Evolutionary conservation across 2,888 invertebrate species (phyloP).

Genomic region (Ophioninae sp.): DNA sequence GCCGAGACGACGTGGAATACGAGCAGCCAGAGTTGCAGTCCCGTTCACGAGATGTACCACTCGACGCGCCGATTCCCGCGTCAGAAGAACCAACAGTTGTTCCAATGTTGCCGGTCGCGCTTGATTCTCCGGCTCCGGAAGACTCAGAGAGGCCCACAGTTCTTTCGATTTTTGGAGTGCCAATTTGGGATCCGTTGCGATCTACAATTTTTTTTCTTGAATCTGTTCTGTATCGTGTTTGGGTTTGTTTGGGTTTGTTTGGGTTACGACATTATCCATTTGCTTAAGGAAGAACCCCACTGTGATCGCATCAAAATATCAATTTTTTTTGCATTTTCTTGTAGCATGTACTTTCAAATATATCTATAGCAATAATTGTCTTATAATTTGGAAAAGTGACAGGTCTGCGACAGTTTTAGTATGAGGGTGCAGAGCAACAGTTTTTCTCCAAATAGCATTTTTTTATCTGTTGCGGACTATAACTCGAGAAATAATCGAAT

Average conservation of each 20-base stretch:
- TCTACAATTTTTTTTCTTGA: slow-evolving; percentile 81
- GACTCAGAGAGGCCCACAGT: slow-evolving; percentile 87
- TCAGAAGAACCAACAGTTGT: slow-evolving; percentile 88
- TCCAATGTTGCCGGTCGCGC: slow-evolving; percentile 90
- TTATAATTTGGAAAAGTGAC: too few relatives aligned
- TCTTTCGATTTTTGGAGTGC: slow-evolving; percentile 89
- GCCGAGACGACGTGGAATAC: slow-evolving; percentile 82
- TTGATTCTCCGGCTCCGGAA: slow-evolving; percentile 93
- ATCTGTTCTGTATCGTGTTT: background rate
- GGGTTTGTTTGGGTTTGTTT: background rate
- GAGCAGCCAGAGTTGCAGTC: slow-evolving; percentile 83
- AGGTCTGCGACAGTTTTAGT: too few relatives aligned
- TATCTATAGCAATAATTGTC: too few relatives aligned
- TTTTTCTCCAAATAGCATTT: too few relatives aligned
- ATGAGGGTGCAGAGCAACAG: too few relatives aligned
- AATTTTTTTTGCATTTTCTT: background rate
- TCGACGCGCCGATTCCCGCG: slow-evolving; percentile 89
- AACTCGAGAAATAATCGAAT: too few relatives aligned
- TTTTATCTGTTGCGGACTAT: too few relatives aligned
- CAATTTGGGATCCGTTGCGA: slow-evolving; percentile 89
- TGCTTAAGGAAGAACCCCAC: background rate
- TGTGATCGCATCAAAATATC: too few relatives aligned
- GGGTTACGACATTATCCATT: background rate
- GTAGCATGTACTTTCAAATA: background rate
- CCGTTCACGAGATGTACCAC: slow-evolving; percentile 91